Base-by-base conservation (phyloP, 2,888 invertebrate genomes). In the Caenorhabditis sulstoni region DNA sequence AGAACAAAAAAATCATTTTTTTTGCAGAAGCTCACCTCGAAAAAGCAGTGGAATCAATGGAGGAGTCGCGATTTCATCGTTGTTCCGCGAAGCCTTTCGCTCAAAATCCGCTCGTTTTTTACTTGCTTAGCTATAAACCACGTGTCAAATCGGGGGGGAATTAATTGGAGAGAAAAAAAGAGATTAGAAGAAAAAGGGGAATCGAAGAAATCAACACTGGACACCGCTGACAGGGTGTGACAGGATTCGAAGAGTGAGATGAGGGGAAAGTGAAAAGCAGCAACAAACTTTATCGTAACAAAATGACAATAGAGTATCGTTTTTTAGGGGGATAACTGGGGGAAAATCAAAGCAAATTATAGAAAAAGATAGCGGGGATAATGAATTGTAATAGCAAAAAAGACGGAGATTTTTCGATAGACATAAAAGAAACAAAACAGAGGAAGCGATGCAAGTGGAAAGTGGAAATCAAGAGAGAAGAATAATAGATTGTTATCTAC, bases 281-380 rank as follows among this genome's bases (percentile, higher is more conserved):
- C 64, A 73, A 73, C 73, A 73, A 73, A 73, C 73, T 73, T 73
- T 73, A 73, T 73, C 50, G 64, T 64, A 64, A 73, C 64, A 73
- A 73, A 64, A 58, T 73, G 73, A 73, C 73, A 73, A 73, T 64
- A 73, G 73, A 73, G 73, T 73, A 73, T 73, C 73, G 58, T 64
- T 53, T 61, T 7, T 45, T 35, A 45, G 64, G 58, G 35, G 23
- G 22, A 16, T 58, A 73, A 73, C 64, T 73, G 58, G 55, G 55
- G 62, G 47, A 29, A 58, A 16, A n/a, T n/a, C 35, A 55, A 57
- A 71, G 55, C 4, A 47, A 39, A 67, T 57, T 62, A 64, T 44
- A 73, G 29, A 58, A 45, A 7, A 20, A 20, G 29, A 29, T 29
- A 29, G 29, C 29, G 16, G 16, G 29, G n/a, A 45, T 29, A 65